Percentiles rank a stretch among this genome's conserved stretches.
These are phyloP conservation scores for Sebastes paucispinis DNA, from an alignment of 2,797 vertebrate genomes.

Conservation along the genomic window DNA sequence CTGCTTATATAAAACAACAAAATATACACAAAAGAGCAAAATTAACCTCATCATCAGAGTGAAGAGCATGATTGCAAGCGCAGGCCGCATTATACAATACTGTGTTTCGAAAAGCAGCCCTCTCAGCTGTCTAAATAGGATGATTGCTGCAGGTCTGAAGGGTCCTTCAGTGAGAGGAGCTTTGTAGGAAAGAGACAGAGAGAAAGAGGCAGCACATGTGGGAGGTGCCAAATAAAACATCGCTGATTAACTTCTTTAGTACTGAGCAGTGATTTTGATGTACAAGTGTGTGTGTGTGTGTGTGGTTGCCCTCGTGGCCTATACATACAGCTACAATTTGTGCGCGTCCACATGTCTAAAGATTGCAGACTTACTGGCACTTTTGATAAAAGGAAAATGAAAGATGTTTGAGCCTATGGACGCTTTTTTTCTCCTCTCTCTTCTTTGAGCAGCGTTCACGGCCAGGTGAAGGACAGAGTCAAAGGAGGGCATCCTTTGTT, in stretches of 20 bases:
- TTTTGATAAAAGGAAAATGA: slow-evolving; percentile 33
- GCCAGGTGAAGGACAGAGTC: slow-evolving; percentile 63
- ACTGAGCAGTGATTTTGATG: background rate
- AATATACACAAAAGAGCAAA: slow-evolving; percentile 59
- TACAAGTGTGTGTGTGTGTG: background rate
- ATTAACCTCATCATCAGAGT: slow-evolving; percentile 67
- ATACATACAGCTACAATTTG: background rate
- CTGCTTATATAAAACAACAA: slow-evolving; percentile 49
- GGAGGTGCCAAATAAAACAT: slow-evolving; percentile 71
- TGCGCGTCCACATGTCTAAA: background rate
- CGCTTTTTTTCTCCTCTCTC: background rate
- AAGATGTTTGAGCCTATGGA: slow-evolving; percentile 12
- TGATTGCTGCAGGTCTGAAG: slow-evolving; percentile 82
- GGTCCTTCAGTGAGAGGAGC: slow-evolving; percentile 78
- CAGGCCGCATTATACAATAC: slow-evolving; percentile 64
- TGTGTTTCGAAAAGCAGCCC: slow-evolving; percentile 54
- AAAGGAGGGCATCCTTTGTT: slow-evolving; percentile 50
- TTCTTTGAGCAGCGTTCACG: slow-evolving; percentile 31
- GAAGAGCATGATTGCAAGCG: slow-evolving; percentile 67
- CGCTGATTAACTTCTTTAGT: slow-evolving; percentile 66
- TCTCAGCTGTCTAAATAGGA: slow-evolving; percentile 78
- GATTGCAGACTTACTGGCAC: slow-evolving; percentile 6
- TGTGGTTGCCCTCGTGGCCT: background rate
- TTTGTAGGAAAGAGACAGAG: slow-evolving; percentile 63
- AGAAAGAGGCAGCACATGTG: slow-evolving; percentile 67